Base-by-base conservation (phyloP, 2,888 invertebrate genomes). In the Drosophila colorata region DNA sequence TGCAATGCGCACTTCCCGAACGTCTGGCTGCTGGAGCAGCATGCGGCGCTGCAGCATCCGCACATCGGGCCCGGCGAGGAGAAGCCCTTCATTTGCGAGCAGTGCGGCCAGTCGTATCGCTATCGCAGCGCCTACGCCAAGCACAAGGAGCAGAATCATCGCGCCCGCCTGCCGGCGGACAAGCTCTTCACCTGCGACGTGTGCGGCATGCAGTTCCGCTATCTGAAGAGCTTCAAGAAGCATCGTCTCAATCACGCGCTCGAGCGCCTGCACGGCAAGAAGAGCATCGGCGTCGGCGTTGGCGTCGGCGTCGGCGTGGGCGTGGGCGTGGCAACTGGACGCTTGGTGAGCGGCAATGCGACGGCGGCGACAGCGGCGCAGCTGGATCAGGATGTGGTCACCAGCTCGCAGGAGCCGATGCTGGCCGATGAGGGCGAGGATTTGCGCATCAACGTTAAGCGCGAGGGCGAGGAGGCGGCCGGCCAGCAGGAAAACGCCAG, bases 151-250 rank as follows among this genome's bases (percentile, higher is more conserved):
- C 97, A 97, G 91, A 97, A 97, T 90, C 97, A 97, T 90, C 95
- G 97, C 18, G 97, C 97, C 2, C 94, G 97, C 16, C 93, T 97
- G 44, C 97, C 97, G 2, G 97, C 97, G 25, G 97, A 97, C 91
- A 97, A 97, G 91, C 94, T 97, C 16, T 97, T 97, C 93, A 97
- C 97, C 18, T 97, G 97, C 90, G 97, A 97, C 90, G 97, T 97
- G 2, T 97, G 97, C 91, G 97, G 97, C 67, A 97, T 97, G 97
- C 97, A 97, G 91, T 97, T 97, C 58, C 94, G 97, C 75, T 97
- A 97, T 91, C 94, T 97, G 49, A 97, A 97, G 90, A 97, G 97
- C 0, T 97, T 97, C 92, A 97, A 97, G 91, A 97, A 97, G 91
- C 97, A 97, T 90, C 94, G 97, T 23, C 94, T 97, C 60, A 97